These are phyloP conservation scores for Hipparchia sbordonii DNA, from an alignment of 2,888 invertebrate species.

Conservation along the genomic window DNA sequence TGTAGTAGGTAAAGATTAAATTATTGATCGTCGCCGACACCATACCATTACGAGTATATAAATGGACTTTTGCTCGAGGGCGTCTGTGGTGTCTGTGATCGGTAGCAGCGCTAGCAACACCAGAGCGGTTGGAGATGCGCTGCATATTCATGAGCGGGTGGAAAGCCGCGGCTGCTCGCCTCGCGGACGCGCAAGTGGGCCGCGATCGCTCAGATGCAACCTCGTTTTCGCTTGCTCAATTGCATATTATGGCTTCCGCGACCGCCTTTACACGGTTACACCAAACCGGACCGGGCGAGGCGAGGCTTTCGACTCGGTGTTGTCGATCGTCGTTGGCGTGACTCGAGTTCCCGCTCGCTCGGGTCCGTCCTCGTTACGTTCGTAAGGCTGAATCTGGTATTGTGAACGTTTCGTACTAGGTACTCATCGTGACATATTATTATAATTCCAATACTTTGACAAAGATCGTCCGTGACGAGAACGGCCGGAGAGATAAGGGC, in stretches of 20 bases:
- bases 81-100: too few species aligned
- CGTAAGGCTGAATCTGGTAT: too few species aligned
- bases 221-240: slow-evolving; percentile 58
- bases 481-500: neutral
- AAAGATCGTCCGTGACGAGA: neutral
- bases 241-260: slow-evolving; percentile 31
- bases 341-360: too few species aligned
- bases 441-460: neutral
- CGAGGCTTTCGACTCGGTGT: neutral
- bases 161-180: slow-evolving; percentile 63
- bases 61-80: too few species aligned
- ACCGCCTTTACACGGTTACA: slow-evolving; percentile 1
- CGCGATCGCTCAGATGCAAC: slow-evolving; percentile 55
- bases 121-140: slow-evolving; percentile 16
- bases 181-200: slow-evolving; percentile 52
- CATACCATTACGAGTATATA: too few species aligned
- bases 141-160: slow-evolving; percentile 60
- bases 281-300: neutral
- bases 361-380: too few species aligned
- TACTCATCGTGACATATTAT: neutral
- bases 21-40: too few species aligned
- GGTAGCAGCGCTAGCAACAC: too few species aligned
- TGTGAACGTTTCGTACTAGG: neutral
- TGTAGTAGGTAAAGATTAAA: too few species aligned
- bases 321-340: neutral